Evolutionary conservation across 2,888 invertebrate genomes (phyloP), one percentile per base, ranked within the genome.

Genomic region (Lasiommata megera): DNA sequence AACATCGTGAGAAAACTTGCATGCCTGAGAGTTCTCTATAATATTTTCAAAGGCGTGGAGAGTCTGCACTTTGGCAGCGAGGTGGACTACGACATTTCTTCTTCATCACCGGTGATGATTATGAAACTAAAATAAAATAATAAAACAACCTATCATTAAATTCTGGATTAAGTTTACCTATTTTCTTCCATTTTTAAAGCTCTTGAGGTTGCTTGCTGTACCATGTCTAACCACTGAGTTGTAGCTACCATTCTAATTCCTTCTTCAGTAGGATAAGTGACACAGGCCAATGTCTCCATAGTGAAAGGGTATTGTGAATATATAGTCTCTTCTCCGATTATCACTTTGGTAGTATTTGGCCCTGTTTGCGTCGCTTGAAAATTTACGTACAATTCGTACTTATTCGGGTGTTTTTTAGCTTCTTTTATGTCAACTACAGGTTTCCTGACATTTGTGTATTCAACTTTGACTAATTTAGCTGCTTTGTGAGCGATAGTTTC

Each of bases 271-370:
- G 95, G 95, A 11, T 92, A 75, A 12, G 92, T 92, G 0, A 93
- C 84, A 67, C 93, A 93, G 1, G 87, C 87, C 48, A 94, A 92
- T 0, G 93, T 93, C 76, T 96, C 96, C 93, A 95, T 94, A n/a
- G 92, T 91, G 66, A 92, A 95, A 74, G 95, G 95, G 70, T 94
- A 95, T 70, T 96, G 96, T 11, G 87, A 74, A 17, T 92, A 92
- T 58, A 91, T 77, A 38, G 88, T 79, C 52, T 91, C 85, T 0
- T 71, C 81, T 0, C 94, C 95, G 61, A 69, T 75, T 14, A 92
- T 84, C 6, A 74, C 63, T 60, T 91, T 85, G 8, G 71, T 76
- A 1, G 86, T 67, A 60, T 92, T 78, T 3, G 62, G 71, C 0
- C 86, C 85, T 60, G 36, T 74, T 40, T 76, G 79, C 1, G 72